These are phyloP conservation scores for Sciaenops ocellatus DNA, from an alignment of 2,797 vertebrate species.

Conservation along the genomic window DNA sequence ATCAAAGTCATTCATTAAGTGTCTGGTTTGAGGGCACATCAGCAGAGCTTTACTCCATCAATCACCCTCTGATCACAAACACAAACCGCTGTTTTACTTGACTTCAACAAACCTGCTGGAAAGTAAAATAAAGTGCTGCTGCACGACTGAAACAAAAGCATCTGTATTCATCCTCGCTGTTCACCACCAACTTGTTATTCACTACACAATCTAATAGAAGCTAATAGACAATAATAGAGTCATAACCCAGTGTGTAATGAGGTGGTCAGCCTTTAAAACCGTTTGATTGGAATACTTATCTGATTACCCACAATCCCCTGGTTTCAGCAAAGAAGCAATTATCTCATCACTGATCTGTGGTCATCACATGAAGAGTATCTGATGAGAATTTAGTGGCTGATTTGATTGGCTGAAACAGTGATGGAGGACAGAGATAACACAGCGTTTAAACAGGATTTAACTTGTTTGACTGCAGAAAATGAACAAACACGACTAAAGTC, in stretches of 20 bases:
- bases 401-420: not conserved
- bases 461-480: not conserved
- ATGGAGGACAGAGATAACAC: not conserved
- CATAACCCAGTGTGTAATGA: too few relatives aligned
- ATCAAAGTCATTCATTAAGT: not conserved
- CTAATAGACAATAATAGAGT: too few relatives aligned
- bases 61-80: constrained; percentile 1
- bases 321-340: constrained; percentile 46
- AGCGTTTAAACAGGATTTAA: not conserved
- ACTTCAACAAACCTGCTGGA: not conserved
- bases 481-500: not conserved
- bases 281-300: too few relatives aligned
- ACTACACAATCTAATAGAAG: too few relatives aligned
- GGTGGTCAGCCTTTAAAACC: too few relatives aligned
- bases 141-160: too few relatives aligned
- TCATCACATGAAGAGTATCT: constrained; percentile 27
- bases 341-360: constrained; percentile 31
- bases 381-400: constrained; percentile 24
- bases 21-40: not conserved
- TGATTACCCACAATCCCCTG: too few relatives aligned
- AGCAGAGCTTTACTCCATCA: not conserved
- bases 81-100: not conserved
- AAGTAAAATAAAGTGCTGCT: not conserved
- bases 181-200: too few relatives aligned
- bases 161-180: too few relatives aligned